Base-by-base conservation (phyloP, 2,797 vertebrate genomes). In the Schizopygopsis pylzovi region DNA sequence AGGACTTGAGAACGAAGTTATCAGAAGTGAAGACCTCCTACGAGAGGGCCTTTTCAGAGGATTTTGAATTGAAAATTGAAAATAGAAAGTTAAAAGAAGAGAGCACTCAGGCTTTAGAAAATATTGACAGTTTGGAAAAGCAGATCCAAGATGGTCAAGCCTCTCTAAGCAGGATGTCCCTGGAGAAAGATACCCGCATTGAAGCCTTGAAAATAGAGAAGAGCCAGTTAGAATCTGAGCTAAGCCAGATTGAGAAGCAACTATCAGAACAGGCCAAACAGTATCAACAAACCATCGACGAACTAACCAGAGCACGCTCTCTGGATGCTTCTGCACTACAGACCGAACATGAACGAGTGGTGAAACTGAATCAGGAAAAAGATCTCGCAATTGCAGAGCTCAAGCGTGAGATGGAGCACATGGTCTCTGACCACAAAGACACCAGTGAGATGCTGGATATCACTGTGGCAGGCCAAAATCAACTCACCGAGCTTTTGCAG, bases 131-230 rank as follows among this genome's bases (percentile, higher is more conserved):
- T 45, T 75, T 96, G 12, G 94, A 92, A 79, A 93, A 84, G 81
- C 94, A 97, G 86, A 90, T 97, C 82, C 94, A 91, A 88, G 96
- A 98, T 75, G 92, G 92, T 49, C 87, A 95, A 86, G 88, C 91
- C 6, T 86, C 91, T 80, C 91, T 95, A 45, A 95, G 85, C 78
- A 96, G 96, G 89, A 89, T 94, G 4, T 87, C 90, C 20, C 91
- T 95, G 80, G 98, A 99, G 91, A 98, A 96, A 90, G 95, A 96
- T 54, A 95, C 95, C 10, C 86, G 96, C 4, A 93, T 97, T 6
- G 97, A 98, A 86, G 96, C 97, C 67, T 90, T 97, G 73, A 97
- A 94, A 92, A 90, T 95, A 85, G 97, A 98, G 88, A 98, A 97
- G 87, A 91, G 39, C 1, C 96, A 96, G 43, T 84, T 98, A 5